Evolutionary conservation across 1,140 invertebrate genomes (phyloP).

Genomic region (Euglossa dilemma): DNA sequence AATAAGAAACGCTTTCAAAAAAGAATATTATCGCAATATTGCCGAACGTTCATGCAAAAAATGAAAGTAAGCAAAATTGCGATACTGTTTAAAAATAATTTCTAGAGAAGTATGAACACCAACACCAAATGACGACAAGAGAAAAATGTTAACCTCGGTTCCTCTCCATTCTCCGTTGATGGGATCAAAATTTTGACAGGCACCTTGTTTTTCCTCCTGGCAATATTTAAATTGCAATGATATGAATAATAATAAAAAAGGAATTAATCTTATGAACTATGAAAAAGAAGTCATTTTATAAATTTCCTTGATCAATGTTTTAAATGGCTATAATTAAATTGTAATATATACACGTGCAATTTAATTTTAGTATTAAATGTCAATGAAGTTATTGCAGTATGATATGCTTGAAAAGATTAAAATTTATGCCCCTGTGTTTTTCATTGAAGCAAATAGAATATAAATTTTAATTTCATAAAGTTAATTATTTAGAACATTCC

Average conservation of each 20-base stretch:
- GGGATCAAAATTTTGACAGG: constrained; percentile 81
- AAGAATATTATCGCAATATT: constrained; percentile 37
- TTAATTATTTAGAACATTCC: constrained; percentile 22
- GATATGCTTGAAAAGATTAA: background rate
- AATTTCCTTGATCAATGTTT: background rate
- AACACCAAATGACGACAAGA: constrained; percentile 72
- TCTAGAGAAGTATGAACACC: constrained; percentile 63
- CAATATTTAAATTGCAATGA: constrained; percentile 72
- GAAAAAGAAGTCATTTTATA: constrained; percentile 16
- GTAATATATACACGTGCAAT: constrained; percentile 1
- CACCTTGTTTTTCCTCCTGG: constrained; percentile 81
- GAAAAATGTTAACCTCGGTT: constrained; percentile 78
- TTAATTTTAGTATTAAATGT: constrained; percentile 10
- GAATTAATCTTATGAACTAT: constrained; percentile 30
- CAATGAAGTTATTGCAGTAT: background rate
- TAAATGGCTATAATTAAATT: background rate
- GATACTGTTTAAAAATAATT: constrained; percentile 15
- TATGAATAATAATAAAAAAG: constrained; percentile 33
- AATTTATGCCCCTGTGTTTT: constrained; percentile 37
- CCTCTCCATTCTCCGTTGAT: constrained; percentile 74
- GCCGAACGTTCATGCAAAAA: constrained; percentile 42
- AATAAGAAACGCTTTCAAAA: constrained; percentile 9
- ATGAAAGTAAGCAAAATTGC: constrained; percentile 45
- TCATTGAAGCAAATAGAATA: background rate
- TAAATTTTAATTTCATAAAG: constrained; percentile 1